Base-by-base conservation (phyloP, 2,113 vertebrate species). In the Caretta caretta region DNA sequence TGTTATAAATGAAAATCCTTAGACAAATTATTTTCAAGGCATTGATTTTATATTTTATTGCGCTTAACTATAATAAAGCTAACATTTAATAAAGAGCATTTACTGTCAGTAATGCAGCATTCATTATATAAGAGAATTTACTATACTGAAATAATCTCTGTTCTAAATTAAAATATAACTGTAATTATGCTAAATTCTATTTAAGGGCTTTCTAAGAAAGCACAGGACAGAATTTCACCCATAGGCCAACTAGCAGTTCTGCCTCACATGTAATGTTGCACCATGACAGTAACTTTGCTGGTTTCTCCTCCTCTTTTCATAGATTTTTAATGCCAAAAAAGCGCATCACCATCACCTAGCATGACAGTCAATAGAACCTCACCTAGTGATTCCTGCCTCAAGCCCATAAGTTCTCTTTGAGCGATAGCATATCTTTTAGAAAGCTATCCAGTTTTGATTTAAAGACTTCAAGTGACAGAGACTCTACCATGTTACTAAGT, bases 381-480 rank as follows among this genome's bases (percentile, higher is more conserved):
- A 4, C 62, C 62, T 65, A 35, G 16, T 65, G 19, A 38, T 22
- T 38, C 8, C 19, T 72, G 35, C 31, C 65, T n/a, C 16, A 38
- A 46, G 9, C 42, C n/a, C 42, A 48, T 25, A 78, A 29, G 48
- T 16, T 51, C 46, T 59, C 75, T 48, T 24, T 69, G 57, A 83
- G 20, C 48, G 25, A 69, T n/a, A 9, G 3, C 1, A 11, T 2
- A 8, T 8, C 14, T n/a, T 0, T 5, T 49, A 42, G 22, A 56
- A 87, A 69, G 48, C 72, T 78, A 83, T 19, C 25, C 1, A 57
- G 0, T 0, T 50, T 85, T n/a, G 87, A 80, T 53, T 35, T 12
- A 78, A 78, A 78, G 24, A 78, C 25, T 46, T 48, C 42, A 48
- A 27, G 75, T 5, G 27, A 16, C 17, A 22, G 29, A 7, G 9